These are phyloP conservation scores for Ceraclea dissimilis DNA, from an alignment of 2,888 invertebrate genomes.

Conservation along the genomic window DNA sequence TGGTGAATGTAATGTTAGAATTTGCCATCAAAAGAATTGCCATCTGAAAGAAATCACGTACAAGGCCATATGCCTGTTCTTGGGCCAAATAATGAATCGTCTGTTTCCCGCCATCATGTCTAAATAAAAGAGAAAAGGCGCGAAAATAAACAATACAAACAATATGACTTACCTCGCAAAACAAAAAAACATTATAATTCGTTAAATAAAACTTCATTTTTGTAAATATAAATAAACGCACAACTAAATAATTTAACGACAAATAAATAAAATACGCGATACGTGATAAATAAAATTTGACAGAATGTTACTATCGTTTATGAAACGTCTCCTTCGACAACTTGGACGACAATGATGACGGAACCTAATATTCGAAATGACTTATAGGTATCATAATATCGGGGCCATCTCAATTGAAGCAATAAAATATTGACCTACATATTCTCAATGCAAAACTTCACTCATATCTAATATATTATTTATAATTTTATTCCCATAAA, in stretches of 20 bases:
- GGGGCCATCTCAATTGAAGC: slow-evolving; percentile 26
- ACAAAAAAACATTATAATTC: slow-evolving; percentile 9
- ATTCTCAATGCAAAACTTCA: slow-evolving; percentile 52
- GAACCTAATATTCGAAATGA: slow-evolving; percentile 13
- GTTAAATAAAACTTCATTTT: slow-evolving; percentile 15
- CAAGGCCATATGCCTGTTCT: too few relatives aligned
- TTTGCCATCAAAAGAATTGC: too few relatives aligned
- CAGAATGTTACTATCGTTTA: neutral
- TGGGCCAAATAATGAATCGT: too few relatives aligned
- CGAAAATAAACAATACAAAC: too few relatives aligned
- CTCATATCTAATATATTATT: slow-evolving; percentile 3
- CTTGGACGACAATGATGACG: slow-evolving; percentile 12
- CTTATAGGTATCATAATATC: slow-evolving; percentile 20
- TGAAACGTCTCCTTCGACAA: neutral
- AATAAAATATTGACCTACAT: slow-evolving; percentile 25
- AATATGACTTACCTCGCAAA: slow-evolving; percentile 16
- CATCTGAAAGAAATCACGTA: too few relatives aligned
- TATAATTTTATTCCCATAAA: too few relatives aligned
- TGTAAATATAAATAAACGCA: neutral
- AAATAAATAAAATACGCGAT: neutral
- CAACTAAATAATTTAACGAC: neutral
- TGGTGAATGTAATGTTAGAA: too few relatives aligned
- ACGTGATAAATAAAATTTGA: neutral
- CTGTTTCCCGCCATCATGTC: too few relatives aligned
- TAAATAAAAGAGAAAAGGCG: too few relatives aligned